Conservation (phyloP, 2,113 vertebrate species). For the Pongo abelii region DNA sequence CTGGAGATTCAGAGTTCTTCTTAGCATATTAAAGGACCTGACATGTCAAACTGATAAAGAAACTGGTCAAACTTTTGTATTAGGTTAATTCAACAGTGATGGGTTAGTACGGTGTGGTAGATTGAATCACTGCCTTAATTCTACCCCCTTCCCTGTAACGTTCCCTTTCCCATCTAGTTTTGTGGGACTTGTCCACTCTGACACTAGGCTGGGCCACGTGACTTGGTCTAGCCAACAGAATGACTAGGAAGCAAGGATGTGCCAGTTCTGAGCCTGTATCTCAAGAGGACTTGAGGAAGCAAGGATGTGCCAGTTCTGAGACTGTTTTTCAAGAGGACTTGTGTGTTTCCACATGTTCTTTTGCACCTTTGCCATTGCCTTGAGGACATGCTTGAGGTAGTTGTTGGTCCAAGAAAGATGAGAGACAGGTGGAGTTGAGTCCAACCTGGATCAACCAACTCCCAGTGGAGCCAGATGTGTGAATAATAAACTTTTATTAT, state of each 20-base stretch:
- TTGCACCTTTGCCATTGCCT: background rate
- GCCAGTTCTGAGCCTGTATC: background rate
- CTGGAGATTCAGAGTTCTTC: background rate
- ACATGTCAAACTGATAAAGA: background rate
- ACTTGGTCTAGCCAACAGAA: background rate
- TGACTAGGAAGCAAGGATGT: background rate
- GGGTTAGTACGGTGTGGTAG: background rate
- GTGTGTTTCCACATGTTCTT: background rate
- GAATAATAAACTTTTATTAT: background rate
- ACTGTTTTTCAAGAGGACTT: background rate
- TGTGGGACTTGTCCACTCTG: background rate
- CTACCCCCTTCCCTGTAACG: background rate
- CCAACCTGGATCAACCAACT: background rate
- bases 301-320: background rate
- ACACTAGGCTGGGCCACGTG: background rate
- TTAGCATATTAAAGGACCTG: background rate
- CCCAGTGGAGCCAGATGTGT: background rate
- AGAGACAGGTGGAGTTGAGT: background rate
- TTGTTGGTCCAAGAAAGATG: background rate
- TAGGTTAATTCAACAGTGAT: background rate
- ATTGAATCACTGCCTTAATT: background rate
- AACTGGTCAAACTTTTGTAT: background rate
- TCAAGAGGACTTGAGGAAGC: background rate
- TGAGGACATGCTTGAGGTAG: background rate
- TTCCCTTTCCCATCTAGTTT: background rate